Conservation (phyloP, 1,140 invertebrate genomes). For the Magallana ariakensis region DNA sequence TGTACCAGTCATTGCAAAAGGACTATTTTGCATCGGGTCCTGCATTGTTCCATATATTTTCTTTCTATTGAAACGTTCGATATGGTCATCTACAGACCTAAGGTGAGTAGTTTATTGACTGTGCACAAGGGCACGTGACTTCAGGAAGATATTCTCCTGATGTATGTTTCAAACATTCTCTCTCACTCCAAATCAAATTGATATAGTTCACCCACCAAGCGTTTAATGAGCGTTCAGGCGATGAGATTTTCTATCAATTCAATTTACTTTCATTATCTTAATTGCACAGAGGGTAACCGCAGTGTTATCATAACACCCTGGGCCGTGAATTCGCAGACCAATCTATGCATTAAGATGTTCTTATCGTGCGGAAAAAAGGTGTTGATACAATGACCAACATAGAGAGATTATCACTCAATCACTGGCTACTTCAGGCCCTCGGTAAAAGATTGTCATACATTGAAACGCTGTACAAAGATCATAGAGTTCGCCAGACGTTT, state of each 20-base stretch:
- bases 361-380: slow-evolving; percentile 27
- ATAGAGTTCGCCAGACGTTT: slow-evolving; percentile 3
- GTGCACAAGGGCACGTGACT: too few species aligned
- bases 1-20: too few species aligned
- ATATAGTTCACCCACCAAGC: slow-evolving; percentile 31
- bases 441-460: slow-evolving; percentile 28
- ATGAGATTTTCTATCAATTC: slow-evolving; percentile 38
- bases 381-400: slow-evolving; percentile 33
- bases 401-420: slow-evolving; percentile 12
- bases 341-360: slow-evolving; percentile 17
- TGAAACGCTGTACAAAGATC: slow-evolving; percentile 21
- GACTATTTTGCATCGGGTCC: too few species aligned
- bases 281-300: slow-evolving; percentile 30
- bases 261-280: slow-evolving; percentile 39
- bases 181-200: slow-evolving; percentile 20
- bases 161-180: slow-evolving; percentile 26
- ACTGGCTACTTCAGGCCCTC: slow-evolving; percentile 21
- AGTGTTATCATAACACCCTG: slow-evolving; percentile 30
- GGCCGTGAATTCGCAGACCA: slow-evolving; percentile 31
- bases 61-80: too few species aligned
- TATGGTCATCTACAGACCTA: too few species aligned
- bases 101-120: too few species aligned
- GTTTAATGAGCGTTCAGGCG: slow-evolving; percentile 29
- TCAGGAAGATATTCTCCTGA: not conserved
- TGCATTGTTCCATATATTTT: too few species aligned